Percentiles rank a stretch among this genome's conserved stretches.
phyloP scores from a whole-genome alignment of 1,140 invertebrate genomes.

The Callitettix versicolor region DNA sequence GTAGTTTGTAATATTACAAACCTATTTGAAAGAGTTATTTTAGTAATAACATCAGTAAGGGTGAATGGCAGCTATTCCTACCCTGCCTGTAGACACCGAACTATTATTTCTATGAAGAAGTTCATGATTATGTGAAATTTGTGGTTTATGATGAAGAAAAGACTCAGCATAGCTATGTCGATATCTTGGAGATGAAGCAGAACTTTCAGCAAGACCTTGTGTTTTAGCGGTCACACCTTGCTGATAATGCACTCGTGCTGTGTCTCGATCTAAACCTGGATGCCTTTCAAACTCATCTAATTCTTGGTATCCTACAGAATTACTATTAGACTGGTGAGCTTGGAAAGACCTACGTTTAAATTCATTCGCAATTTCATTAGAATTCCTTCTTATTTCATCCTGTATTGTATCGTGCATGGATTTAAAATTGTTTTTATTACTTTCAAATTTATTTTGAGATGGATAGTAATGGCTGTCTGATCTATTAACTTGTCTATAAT shows the following conservation, averaged over 20 bases:
- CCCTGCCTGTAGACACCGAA: slow-evolving; percentile 29
- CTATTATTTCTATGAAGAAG: slow-evolving; percentile 24
- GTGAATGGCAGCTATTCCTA: slow-evolving; percentile 40
- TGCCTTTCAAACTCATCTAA: slow-evolving; percentile 42
- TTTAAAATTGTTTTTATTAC: slow-evolving; percentile 25
- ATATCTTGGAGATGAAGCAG: slow-evolving; percentile 31
- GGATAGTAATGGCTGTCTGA: slow-evolving; percentile 7
- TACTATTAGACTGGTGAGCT: slow-evolving; percentile 21
- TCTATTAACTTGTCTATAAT: slow-evolving; percentile 11
- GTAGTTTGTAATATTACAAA: too few relatives aligned
- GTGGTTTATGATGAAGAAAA: slow-evolving; percentile 14
- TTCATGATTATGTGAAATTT: slow-evolving; percentile 18
- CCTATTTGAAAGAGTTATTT: too few relatives aligned
- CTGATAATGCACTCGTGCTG: slow-evolving; percentile 33
- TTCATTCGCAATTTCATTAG: slow-evolving; percentile 35
- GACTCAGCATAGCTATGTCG: slow-evolving; percentile 44
- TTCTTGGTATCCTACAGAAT: slow-evolving; percentile 35
- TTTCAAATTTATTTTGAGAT: background rate
- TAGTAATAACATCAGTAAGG: slow-evolving; percentile 33
- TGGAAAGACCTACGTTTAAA: slow-evolving; percentile 35
- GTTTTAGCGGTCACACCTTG: background rate
- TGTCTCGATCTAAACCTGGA: slow-evolving; percentile 42
- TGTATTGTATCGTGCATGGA: slow-evolving; percentile 35
- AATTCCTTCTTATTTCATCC: slow-evolving; percentile 34
- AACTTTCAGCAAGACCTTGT: background rate